A percentile compares a stretch with the other conserved stretches of the same genome.
phyloP scores from a whole-genome alignment of 1,140 invertebrate genomes.

The Cyclina sinensis region DNA sequence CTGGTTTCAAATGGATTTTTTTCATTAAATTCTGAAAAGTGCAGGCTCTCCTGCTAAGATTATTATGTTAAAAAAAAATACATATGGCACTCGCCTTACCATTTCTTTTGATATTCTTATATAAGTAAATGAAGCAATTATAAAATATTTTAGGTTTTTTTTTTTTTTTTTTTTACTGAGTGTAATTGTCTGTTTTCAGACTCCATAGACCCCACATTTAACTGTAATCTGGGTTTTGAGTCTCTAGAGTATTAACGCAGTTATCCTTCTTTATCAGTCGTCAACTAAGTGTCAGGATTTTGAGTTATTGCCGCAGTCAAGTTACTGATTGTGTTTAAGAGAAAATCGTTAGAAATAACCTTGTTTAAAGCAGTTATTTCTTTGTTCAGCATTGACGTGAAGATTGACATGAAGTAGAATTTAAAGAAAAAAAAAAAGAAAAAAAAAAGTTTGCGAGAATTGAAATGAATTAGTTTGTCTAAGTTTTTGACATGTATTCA shows the following conservation, averaged over 20 bases:
- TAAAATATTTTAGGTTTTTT: too few relatives aligned
- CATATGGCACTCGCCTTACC: too few relatives aligned
- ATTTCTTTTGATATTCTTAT: too few relatives aligned
- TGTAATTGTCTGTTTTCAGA: too few relatives aligned
- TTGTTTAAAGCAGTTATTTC: slow-evolving; percentile 34
- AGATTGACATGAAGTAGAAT: slow-evolving; percentile 25
- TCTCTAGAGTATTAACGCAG: slow-evolving; percentile 2
- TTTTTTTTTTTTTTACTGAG: too few relatives aligned
- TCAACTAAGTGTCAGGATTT: slow-evolving; percentile 49
- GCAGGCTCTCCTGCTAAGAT: background rate
- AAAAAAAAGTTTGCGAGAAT: slow-evolving; percentile 20
- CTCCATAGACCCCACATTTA: too few relatives aligned
- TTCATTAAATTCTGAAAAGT: background rate
- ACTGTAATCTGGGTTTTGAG: background rate
- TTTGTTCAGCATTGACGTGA: background rate
- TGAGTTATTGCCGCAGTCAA: slow-evolving; percentile 46
- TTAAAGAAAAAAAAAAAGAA: too few relatives aligned
- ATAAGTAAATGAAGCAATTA: too few relatives aligned
- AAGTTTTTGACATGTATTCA: slow-evolving; percentile 50
- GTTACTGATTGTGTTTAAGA: slow-evolving; percentile 16
- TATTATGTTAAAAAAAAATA: background rate
- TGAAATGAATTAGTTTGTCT: slow-evolving; percentile 57
- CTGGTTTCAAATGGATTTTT: background rate
- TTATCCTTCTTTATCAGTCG: slow-evolving; percentile 46
- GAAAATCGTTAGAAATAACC: slow-evolving; percentile 47